Evolutionary conservation across 2,888 invertebrate species (phyloP).

Genomic region (Deilephila elpenor): DNA sequence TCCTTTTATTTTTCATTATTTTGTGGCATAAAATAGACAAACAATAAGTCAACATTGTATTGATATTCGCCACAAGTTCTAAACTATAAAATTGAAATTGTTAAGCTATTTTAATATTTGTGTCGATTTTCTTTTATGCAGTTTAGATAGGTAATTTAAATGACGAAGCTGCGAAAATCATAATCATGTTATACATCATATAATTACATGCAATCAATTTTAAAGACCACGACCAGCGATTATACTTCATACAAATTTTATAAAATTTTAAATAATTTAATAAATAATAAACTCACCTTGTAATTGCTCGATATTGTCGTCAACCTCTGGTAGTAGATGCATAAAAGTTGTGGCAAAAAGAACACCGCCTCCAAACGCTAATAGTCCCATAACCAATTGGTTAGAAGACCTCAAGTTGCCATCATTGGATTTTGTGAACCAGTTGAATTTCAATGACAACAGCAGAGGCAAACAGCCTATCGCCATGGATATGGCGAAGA

Average conservation of each 20-base stretch:
- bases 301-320: conserved; percentile 86
- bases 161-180: no score
- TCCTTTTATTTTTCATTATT: no score
- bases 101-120: background rate
- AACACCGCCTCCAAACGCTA: conserved; percentile 93
- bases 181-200: no score
- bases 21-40: no score
- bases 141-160: background rate
- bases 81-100: background rate
- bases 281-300: conserved; percentile 70
- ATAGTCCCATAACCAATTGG: conserved; percentile 84
- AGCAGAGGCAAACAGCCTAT: conserved; percentile 91
- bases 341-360: conserved; percentile 92
- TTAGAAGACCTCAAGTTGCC: conserved; percentile 79
- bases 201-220: no score
- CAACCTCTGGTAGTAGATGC: conserved; percentile 92
- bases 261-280: background rate
- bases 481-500: conserved; percentile 90
- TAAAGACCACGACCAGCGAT: no score
- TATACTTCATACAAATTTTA: background rate
- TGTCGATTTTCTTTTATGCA: background rate
- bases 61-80: no score
- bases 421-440: conserved; percentile 78
- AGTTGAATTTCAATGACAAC: conserved; percentile 87
- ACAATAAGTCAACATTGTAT: no score